A percentile compares a stretch with the other conserved stretches of the same genome.
These are phyloP conservation scores for Augochlorella aurata DNA, from an alignment of 2,888 invertebrate genomes.

Conservation along the genomic window DNA sequence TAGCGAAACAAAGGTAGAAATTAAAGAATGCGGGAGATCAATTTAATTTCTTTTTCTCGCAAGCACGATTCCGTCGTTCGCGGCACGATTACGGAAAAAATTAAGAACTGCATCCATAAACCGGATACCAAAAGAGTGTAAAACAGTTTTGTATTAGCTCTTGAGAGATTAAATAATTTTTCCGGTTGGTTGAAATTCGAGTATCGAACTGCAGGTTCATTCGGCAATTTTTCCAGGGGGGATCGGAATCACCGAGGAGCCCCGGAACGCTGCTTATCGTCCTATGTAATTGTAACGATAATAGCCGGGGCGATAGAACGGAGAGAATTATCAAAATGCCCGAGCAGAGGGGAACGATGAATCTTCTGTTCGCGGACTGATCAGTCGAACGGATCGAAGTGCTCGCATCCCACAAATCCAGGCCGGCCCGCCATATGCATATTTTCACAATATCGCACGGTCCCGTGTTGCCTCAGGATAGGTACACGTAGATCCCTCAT, in stretches of 20 bases:
- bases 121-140: too few species aligned
- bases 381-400: constrained; percentile 53
- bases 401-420: constrained; percentile 64
- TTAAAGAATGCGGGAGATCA: too few species aligned
- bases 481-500: constrained; percentile 74
- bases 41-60: too few species aligned
- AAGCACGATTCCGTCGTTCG: too few species aligned
- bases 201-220: neutral
- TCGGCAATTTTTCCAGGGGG: neutral
- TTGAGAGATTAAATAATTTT: neutral
- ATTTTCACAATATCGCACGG: constrained; percentile 74
- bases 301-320: constrained; percentile 10
- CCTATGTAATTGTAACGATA: constrained; percentile 40
- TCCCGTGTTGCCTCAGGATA: constrained; percentile 59
- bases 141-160: too few species aligned
- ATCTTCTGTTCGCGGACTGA: constrained; percentile 37
- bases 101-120: too few species aligned
- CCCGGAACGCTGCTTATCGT: constrained; percentile 1
- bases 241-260: neutral
- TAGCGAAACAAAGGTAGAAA: too few species aligned
- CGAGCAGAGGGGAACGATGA: constrained; percentile 24
- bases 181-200: neutral
- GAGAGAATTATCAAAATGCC: constrained; percentile 25
- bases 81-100: too few species aligned
- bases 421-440: constrained; percentile 72